phyloP scores from a whole-genome alignment of 2,797 vertebrate genomes.

The Megalops cyprinoides region DNA sequence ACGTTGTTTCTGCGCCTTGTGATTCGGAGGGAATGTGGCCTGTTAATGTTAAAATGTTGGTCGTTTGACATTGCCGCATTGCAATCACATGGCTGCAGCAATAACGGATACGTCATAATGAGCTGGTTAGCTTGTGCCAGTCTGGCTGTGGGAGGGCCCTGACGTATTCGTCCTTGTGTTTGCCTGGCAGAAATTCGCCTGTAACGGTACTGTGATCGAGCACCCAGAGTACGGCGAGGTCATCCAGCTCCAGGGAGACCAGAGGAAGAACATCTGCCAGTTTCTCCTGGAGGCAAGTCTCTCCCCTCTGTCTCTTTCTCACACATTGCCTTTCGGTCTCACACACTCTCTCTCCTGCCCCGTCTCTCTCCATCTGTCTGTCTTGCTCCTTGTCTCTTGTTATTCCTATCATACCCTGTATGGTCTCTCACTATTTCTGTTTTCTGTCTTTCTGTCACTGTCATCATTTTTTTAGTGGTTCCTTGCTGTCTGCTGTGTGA shows the following conservation, averaged over 20 bases:
- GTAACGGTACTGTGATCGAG: slow-evolving; percentile 84
- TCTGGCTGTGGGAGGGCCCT: too few relatives aligned
- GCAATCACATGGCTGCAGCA: neutral
- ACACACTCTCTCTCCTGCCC: neutral
- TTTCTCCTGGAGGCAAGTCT: slow-evolving; percentile 81
- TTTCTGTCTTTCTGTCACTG: neutral
- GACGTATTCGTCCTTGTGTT: too few relatives aligned
- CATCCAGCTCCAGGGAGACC: slow-evolving; percentile 83
- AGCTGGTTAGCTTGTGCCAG: too few relatives aligned
- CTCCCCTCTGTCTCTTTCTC: neutral
- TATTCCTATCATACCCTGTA: too few relatives aligned
- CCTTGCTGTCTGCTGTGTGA: neutral
- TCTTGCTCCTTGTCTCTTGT: too few relatives aligned
- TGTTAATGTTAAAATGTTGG: neutral
- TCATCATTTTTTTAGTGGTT: neutral
- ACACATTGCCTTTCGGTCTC: neutral
- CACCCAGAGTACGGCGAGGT: slow-evolving; percentile 85
- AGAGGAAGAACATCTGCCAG: slow-evolving; percentile 83
- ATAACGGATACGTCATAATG: too few relatives aligned
- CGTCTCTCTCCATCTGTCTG: neutral
- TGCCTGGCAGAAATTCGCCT: slow-evolving; percentile 78
- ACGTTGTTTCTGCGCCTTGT: neutral
- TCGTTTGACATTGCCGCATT: too few relatives aligned
- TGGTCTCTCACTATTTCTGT: neutral
- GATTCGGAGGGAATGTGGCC: neutral